A percentile compares a stretch with the other conserved stretches of the same genome.
phyloP scores from a whole-genome alignment of 2,113 vertebrate genomes.

The Tachysurus fulvidraco region DNA sequence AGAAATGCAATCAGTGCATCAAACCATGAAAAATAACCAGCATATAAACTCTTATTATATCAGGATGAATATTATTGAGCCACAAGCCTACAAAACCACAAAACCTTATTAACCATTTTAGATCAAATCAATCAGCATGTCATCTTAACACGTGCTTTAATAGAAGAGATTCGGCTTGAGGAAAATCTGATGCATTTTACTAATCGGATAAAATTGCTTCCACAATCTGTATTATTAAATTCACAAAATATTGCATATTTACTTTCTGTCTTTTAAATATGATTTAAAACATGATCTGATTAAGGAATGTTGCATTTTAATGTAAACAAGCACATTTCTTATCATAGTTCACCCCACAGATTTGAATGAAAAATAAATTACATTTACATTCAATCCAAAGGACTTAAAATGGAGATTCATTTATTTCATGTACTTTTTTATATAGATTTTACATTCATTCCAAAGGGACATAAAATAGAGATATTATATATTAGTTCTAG shows the following conservation, averaged over 20 bases:
- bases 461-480: too few relatives aligned
- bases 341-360: too few relatives aligned
- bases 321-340: too few relatives aligned
- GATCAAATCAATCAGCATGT: neutral
- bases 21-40: neutral
- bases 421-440: too few relatives aligned
- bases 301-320: too few relatives aligned
- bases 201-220: neutral
- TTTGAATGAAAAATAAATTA: too few relatives aligned
- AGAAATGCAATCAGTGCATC: neutral
- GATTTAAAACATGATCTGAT: neutral
- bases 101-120: neutral
- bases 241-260: too few relatives aligned
- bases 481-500: too few relatives aligned
- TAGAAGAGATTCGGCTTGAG: neutral
- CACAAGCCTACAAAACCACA: neutral
- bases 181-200: neutral
- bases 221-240: too few relatives aligned
- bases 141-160: neutral
- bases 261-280: neutral
- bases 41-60: neutral
- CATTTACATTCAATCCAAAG: too few relatives aligned
- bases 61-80: neutral
- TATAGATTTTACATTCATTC: too few relatives aligned
- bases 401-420: too few relatives aligned